phyloP scores from a whole-genome alignment of 2,113 vertebrate genomes.

The Ceuthmochares aereus region DNA sequence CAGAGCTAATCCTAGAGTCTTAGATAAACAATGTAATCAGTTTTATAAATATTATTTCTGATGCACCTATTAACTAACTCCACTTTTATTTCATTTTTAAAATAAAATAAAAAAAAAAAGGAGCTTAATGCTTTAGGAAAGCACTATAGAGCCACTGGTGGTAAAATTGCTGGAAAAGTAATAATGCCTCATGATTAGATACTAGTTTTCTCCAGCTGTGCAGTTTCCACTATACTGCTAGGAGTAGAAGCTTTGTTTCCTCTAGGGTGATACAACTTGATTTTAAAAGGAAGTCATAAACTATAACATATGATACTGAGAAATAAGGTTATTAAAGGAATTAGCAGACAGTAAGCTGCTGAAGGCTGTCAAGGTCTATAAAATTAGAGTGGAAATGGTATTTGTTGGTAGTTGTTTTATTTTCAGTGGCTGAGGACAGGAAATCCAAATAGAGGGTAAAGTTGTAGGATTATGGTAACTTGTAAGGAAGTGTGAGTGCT shows the following conservation, averaged over 20 bases:
- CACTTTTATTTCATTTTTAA: background rate
- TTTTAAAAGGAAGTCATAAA: constrained; percentile 64
- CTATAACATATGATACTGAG: constrained; percentile 21
- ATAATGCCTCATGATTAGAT: constrained; percentile 51
- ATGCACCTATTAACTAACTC: background rate
- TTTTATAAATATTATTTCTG: background rate
- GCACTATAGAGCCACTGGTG: background rate
- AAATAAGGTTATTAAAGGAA: constrained; percentile 37
- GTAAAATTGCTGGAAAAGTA: constrained; percentile 29
- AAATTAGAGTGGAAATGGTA: constrained; percentile 9
- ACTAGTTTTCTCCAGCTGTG: constrained; percentile 33
- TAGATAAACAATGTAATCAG: background rate
- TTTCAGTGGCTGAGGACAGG: background rate
- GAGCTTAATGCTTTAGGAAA: background rate
- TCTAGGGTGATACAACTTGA: constrained; percentile 35
- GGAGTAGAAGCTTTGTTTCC: constrained; percentile 18
- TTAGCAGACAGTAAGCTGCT: constrained; percentile 26
- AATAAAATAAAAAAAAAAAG: background rate
- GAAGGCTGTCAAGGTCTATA: background rate
- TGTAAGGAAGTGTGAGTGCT: background rate
- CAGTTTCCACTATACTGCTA: constrained; percentile 30
- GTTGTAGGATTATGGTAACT: background rate
- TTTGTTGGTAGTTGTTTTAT: constrained; percentile 7
- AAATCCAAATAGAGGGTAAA: background rate
- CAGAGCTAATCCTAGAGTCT: background rate